Conservation (phyloP, 2,888 invertebrate genomes). For the Drosophila pegasa region DNA sequence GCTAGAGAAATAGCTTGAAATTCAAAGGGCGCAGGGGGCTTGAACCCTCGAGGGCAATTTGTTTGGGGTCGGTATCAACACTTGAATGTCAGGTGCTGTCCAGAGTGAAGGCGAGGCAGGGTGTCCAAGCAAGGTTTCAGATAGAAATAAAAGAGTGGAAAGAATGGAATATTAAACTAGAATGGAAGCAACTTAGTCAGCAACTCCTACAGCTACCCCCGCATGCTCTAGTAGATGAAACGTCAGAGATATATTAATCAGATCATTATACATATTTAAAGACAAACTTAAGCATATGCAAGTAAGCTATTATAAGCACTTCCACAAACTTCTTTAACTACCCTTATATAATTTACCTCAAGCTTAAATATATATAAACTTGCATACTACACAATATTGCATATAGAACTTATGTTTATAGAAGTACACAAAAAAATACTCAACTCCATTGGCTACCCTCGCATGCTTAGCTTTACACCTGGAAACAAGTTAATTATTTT, state of each 20-base stretch:
- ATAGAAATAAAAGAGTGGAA: not conserved
- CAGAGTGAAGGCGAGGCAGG: not conserved
- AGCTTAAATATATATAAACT: not conserved
- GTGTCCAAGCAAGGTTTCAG: not conserved
- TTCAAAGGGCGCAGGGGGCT: not conserved
- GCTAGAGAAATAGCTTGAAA: constrained; percentile 15
- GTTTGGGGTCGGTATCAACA: not conserved
- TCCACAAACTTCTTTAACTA: not conserved
- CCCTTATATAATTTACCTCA: not conserved
- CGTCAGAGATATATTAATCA: not conserved
- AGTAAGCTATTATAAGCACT: not conserved
- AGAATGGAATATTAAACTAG: not conserved
- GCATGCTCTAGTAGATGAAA: not conserved
- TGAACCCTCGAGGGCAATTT: not conserved
- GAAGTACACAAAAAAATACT: not conserved
- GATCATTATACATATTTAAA: not conserved
- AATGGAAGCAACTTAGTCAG: not conserved
- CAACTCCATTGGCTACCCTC: constrained; percentile 26
- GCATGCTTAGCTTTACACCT: constrained; percentile 36
- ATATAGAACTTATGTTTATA: not conserved
- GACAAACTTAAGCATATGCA: too few species aligned
- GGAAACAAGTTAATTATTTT: constrained; percentile 69
- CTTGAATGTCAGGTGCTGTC: not conserved
- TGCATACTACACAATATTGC: not conserved
- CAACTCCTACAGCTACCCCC: not conserved